Conservation (phyloP, 2,888 invertebrate species). For the Gasteruption jaculator region DNA sequence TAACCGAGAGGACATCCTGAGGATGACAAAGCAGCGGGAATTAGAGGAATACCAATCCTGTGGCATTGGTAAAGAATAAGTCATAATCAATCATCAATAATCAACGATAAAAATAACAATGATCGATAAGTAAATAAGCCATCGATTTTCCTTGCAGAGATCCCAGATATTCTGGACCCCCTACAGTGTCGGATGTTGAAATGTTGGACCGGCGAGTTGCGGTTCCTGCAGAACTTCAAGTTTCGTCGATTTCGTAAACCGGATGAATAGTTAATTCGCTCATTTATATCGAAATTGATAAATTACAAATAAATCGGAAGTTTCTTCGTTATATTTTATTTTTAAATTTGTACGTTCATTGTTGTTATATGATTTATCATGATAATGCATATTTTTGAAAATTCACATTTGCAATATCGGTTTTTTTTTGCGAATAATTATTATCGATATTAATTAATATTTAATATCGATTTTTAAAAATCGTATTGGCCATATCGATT, state of each 20-base stretch:
- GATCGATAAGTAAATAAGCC: constrained; percentile 5
- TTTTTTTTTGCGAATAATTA: too few species aligned
- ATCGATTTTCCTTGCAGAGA: constrained; percentile 54
- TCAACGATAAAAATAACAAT: constrained; percentile 4
- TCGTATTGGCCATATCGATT: too few species aligned
- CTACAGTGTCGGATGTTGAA: constrained; percentile 59
- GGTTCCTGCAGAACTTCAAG: constrained; percentile 65
- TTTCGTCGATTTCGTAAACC: constrained; percentile 58
- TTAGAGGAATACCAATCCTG: constrained; percentile 69
- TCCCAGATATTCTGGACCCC: constrained; percentile 65
- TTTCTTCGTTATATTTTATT: too few species aligned
- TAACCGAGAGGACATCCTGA: constrained; percentile 73
- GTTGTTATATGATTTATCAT: too few species aligned
- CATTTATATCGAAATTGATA: too few species aligned
- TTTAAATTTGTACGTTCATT: too few species aligned
- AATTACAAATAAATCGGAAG: too few species aligned
- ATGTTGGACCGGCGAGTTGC: constrained; percentile 66
- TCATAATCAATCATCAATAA: neutral
- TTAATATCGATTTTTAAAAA: too few species aligned
- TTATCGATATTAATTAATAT: too few species aligned
- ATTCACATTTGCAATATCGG: too few species aligned
- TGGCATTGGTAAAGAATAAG: constrained; percentile 57
- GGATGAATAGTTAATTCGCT: too few species aligned
- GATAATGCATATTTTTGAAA: too few species aligned
- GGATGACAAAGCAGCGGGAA: constrained; percentile 71